A percentile compares a stretch with the other conserved stretches of the same genome.
Evolutionary conservation across 2,888 invertebrate species (phyloP).

Genomic region (Acrobasis consociella): DNA sequence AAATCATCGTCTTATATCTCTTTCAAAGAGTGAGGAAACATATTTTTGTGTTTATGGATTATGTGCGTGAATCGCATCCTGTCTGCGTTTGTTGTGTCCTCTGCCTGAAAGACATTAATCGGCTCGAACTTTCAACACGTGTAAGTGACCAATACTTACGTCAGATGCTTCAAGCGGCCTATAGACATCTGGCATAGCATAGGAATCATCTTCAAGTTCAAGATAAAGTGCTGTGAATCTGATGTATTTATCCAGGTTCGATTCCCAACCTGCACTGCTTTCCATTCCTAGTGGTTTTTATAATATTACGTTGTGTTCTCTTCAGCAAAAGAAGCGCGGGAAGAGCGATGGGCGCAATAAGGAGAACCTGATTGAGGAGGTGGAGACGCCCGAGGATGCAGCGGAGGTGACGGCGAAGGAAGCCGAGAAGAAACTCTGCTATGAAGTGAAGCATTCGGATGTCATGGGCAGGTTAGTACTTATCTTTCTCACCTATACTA

Average conservation of each 20-base stretch:
- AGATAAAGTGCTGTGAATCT: too few relatives aligned
- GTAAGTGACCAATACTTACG: too few relatives aligned
- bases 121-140: background rate
- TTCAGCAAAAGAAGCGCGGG: constrained; percentile 69
- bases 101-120: background rate
- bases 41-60: constrained; percentile 22
- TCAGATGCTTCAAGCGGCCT: too few relatives aligned
- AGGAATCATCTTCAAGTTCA: too few relatives aligned
- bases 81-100: background rate
- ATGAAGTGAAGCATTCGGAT: constrained; percentile 82
- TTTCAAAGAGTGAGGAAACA: constrained; percentile 12
- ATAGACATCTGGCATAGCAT: too few relatives aligned
- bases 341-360: constrained; percentile 63
- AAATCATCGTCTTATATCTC: constrained; percentile 25
- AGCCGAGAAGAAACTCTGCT: constrained; percentile 84
- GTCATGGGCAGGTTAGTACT: constrained; percentile 81
- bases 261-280: too few relatives aligned
- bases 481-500: background rate
- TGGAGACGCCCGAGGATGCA: constrained; percentile 36
- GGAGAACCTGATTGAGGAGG: constrained; percentile 61
- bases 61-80: background rate
- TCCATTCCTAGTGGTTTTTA: too few relatives aligned
- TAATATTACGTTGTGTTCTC: constrained; percentile 37
- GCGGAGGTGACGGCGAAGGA: constrained; percentile 57
- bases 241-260: too few relatives aligned